These are phyloP conservation scores for Parnassius orleans DNA, from an alignment of 2,888 invertebrate species.

Conservation along the genomic window DNA sequence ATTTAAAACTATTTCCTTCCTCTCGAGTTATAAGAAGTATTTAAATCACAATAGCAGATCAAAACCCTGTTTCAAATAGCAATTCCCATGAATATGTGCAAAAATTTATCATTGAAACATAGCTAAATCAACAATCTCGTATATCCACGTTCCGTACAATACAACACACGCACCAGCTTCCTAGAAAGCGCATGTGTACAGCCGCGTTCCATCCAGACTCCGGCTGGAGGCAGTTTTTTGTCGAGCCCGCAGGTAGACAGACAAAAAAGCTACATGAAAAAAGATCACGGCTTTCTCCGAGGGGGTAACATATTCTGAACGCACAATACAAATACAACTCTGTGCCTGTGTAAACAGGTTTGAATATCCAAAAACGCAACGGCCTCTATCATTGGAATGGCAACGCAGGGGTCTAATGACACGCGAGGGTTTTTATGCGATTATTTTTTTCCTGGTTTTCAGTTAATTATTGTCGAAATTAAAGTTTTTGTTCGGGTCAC, in stretches of 20 bases:
- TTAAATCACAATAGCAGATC: too few relatives aligned
- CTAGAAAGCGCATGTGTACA: constrained; percentile 7
- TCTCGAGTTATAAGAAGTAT: too few relatives aligned
- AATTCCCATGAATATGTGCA: too few relatives aligned
- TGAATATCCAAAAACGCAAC: neutral
- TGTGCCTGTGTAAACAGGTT: constrained; percentile 26
- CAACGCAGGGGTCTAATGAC: constrained; percentile 71
- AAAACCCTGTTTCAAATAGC: too few relatives aligned
- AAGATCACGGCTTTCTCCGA: constrained; percentile 44
- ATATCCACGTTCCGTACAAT: constrained; percentile 11
- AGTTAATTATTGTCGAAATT: constrained; percentile 63
- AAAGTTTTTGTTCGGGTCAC: constrained; percentile 41
- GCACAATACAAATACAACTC: constrained; percentile 32
- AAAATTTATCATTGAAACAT: too few relatives aligned
- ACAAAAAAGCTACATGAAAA: constrained; percentile 51
- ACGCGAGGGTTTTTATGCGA: constrained; percentile 51
- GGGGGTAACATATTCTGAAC: constrained; percentile 35
- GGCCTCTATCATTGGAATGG: constrained; percentile 28
- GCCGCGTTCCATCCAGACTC: constrained; percentile 21
- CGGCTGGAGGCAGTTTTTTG: constrained; percentile 48
- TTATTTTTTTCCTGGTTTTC: constrained; percentile 45
- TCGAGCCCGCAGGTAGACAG: constrained; percentile 61
- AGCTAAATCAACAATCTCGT: constrained; percentile 7
- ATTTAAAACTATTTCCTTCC: too few relatives aligned
- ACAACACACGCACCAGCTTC: constrained; percentile 7